Conservation (phyloP, 2,797 vertebrate species). For the Orestias chungarensis region DNA sequence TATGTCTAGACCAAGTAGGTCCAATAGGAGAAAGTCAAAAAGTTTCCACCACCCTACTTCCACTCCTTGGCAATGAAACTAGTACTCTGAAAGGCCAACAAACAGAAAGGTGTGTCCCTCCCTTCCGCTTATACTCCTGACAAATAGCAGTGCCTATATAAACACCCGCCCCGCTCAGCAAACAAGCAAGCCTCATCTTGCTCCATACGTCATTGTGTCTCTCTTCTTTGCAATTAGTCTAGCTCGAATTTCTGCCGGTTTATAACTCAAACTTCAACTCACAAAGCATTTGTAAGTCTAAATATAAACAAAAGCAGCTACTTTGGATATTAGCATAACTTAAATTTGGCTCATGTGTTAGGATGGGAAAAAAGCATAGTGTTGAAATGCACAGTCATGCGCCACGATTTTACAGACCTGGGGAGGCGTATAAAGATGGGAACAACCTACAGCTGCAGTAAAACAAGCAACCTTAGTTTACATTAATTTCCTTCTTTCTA, state of each 20-base stretch:
- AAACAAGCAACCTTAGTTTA: too few species aligned
- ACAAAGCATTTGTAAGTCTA: constrained; percentile 2
- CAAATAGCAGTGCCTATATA: constrained; percentile 72
- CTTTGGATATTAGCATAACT: neutral
- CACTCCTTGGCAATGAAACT: constrained; percentile 14
- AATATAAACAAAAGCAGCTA: neutral
- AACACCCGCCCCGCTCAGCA: constrained; percentile 43
- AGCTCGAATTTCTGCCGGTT: constrained; percentile 18
- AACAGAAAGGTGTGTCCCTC: constrained; percentile 24
- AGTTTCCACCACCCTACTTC: constrained; percentile 24
- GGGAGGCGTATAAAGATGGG: neutral
- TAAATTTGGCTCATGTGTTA: constrained; percentile 22
- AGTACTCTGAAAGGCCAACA: constrained; percentile 27
- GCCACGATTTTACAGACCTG: neutral
- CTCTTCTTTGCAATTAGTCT: constrained; percentile 23
- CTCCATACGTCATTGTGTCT: constrained; percentile 45
- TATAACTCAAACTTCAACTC: constrained; percentile 53
- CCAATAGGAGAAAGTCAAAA: constrained; percentile 4
- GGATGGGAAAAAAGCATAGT: constrained; percentile 9
- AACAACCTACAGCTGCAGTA: too few species aligned
- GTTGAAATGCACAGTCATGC: constrained; percentile 4
- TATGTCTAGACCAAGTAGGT: constrained; percentile 23
- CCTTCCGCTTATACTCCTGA: constrained; percentile 68
- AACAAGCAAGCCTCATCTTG: constrained; percentile 16
- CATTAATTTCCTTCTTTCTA: too few species aligned